phyloP scores from a whole-genome alignment of 2,797 vertebrate species.

The Cyprinella venusta region DNA sequence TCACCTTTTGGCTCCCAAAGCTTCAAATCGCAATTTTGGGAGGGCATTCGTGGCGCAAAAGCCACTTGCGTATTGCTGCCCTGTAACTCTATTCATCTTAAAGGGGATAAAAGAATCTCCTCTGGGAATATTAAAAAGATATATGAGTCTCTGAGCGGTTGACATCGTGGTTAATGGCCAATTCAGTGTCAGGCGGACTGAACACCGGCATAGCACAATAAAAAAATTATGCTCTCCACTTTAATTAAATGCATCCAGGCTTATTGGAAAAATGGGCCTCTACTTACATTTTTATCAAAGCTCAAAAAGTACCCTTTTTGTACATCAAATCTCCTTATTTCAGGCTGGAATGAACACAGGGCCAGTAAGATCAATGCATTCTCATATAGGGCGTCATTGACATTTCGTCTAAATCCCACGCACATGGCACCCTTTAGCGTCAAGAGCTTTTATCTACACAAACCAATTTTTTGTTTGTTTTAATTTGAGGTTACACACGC shows the following conservation, averaged over 20 bases:
- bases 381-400: too few relatives aligned
- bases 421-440: too few relatives aligned
- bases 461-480: neutral
- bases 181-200: slow-evolving; percentile 54
- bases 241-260: slow-evolving; percentile 18
- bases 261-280: neutral
- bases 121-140: slow-evolving; percentile 51
- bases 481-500: neutral
- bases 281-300: neutral
- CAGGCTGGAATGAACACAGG: neutral
- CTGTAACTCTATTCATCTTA: neutral
- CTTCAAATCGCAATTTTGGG: slow-evolving; percentile 9
- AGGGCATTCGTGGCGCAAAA: neutral
- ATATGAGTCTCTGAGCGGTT: slow-evolving; percentile 55
- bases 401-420: too few relatives aligned
- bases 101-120: neutral
- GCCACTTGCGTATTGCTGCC: neutral
- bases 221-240: slow-evolving; percentile 38
- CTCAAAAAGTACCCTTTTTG: neutral
- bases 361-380: neutral
- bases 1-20: neutral
- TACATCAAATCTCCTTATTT: neutral
- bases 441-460: too few relatives aligned
- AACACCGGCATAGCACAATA: slow-evolving; percentile 49
- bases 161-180: slow-evolving; percentile 56